phyloP scores from a whole-genome alignment of 2,888 invertebrate genomes.

The Eilema depressum region DNA sequence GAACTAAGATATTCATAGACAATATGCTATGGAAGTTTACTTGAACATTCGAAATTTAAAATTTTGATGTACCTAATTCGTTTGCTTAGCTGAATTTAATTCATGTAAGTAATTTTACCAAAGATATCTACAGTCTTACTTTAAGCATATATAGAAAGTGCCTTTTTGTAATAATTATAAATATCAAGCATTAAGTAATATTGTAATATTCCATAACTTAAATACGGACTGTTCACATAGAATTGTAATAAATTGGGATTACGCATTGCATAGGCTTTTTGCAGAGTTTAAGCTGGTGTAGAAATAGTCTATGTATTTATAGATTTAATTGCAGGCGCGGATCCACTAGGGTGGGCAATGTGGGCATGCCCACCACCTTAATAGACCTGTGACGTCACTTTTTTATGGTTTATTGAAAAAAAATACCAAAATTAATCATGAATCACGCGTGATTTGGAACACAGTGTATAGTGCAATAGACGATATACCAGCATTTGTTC shows the following conservation, averaged over 20 bases:
- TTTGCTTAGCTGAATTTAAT: neutral
- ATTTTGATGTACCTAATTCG: neutral
- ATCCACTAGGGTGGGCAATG: too few relatives aligned
- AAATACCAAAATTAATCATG: too few relatives aligned
- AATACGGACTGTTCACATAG: neutral
- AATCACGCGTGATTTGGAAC: too few relatives aligned
- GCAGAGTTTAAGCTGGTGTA: neutral
- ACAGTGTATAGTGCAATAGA: too few relatives aligned
- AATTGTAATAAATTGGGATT: neutral
- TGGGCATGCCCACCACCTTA: too few relatives aligned
- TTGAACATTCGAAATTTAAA: neutral
- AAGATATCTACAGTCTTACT: slow-evolving; percentile 42
- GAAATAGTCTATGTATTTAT: slow-evolving; percentile 4
- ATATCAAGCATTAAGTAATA: slow-evolving; percentile 2
- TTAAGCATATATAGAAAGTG: slow-evolving; percentile 47
- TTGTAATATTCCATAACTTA: neutral
- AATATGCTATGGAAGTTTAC: neutral
- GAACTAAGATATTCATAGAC: neutral
- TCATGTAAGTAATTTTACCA: slow-evolving; percentile 47
- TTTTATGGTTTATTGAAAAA: too few relatives aligned
- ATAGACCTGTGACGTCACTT: too few relatives aligned
- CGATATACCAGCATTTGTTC: too few relatives aligned
- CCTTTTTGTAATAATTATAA: slow-evolving; percentile 27
- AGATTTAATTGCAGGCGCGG: too few relatives aligned
- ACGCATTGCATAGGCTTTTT: neutral